Conservation (phyloP, 2,797 vertebrate species). For the Carcharodon carcharias region DNA sequence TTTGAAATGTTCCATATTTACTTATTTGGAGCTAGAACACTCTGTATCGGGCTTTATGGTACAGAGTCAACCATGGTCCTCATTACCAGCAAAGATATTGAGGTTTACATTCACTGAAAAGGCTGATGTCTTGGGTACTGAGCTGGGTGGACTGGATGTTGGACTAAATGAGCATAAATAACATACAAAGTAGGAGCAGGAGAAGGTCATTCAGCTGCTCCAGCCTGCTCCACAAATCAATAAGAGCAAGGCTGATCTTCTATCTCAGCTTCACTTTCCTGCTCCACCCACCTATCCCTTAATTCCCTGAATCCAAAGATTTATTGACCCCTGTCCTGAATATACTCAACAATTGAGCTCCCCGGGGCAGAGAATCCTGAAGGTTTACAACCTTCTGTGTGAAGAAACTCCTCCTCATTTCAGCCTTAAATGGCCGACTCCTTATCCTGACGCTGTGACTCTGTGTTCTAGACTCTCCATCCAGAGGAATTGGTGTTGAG, state of each 20-base stretch:
- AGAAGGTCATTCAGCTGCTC: background rate
- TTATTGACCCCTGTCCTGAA: background rate
- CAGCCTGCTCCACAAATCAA: background rate
- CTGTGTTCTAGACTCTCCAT: background rate
- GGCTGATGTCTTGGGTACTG: background rate
- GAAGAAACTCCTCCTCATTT: background rate
- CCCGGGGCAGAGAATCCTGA: background rate
- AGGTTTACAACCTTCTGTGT: too few species aligned
- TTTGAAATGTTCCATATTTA: too few species aligned
- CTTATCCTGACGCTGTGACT: background rate
- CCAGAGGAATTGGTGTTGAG: background rate
- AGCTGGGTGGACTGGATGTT: background rate
- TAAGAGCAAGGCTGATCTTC: background rate
- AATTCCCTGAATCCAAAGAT: background rate
- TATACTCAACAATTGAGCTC: background rate
- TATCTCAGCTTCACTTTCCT: background rate
- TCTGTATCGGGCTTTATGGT: background rate
- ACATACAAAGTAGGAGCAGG: background rate
- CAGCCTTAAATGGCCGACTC: background rate
- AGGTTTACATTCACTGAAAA: background rate
- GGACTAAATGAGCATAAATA: background rate
- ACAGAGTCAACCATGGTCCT: background rate
- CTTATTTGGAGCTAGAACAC: too few species aligned
- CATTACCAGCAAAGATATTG: background rate
- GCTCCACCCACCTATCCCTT: background rate